Evolutionary conservation across 2,888 invertebrate genomes (phyloP), one percentile per base, ranked within the genome.

Genomic region (Pristionchus mayeri): DNA sequence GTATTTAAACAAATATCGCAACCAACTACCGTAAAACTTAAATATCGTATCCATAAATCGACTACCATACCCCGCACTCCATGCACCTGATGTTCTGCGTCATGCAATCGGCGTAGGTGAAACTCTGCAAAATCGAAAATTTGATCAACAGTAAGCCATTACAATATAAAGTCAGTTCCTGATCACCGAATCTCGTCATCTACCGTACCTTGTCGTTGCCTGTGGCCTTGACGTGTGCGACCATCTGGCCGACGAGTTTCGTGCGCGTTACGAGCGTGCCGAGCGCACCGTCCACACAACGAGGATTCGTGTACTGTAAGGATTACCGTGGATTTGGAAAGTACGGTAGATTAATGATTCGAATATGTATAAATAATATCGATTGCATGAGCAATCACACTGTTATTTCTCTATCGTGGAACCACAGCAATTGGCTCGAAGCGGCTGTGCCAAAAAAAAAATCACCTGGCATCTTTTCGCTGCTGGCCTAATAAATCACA

Each of bases 61-160:
- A 7, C 60, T 60, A 63, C 37, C 71, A 21, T 44, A 71, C 71
- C 71, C 71, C 71, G 71, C 71, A 71, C n/a, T 40, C 40, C n/a
- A 40, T 11, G 71, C 71, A 71, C 44, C 13, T 4, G 2, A 71
- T 11, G 40, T 40, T 18, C 71, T 71, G 71, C 71, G 37, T 34
- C 71, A 71, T 37, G 71, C 71, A 71, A n/a, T 71, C 24, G 24
- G 24, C 16, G 71, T 71, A 71, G 40, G 71, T 13, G 71, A 71
- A 71, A 6, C n/a, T 30, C 71, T 71, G 71, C 44, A 40, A 37
- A 37, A 37, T 34, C 1, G 37, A 37, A 67, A 44, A 9, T 44
- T 44, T 13, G 44, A 44, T 44, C 44, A 44, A 30, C 67, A 37
- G 67, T 37, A n/a, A n/a, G n/a, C n/a, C n/a, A n/a, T n/a, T n/a